Evolutionary conservation across 92 coral and sea anemone genomes (phyloP), one percentile per base, ranked within the genome.

Genomic region (Palythoa heliodiscus): DNA sequence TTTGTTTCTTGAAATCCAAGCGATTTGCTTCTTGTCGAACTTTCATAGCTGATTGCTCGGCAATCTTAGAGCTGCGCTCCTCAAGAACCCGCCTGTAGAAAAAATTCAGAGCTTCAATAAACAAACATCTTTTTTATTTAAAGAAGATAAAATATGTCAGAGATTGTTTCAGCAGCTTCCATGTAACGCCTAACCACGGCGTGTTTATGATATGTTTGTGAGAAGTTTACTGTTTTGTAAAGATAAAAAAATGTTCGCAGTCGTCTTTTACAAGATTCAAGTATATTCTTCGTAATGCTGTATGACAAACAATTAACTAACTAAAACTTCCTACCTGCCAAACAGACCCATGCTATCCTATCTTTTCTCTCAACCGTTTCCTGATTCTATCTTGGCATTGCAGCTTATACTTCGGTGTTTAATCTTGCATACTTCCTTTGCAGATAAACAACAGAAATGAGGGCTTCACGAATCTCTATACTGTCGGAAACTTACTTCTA

Each of bases 51-150:
- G 89, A 87, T 47, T 88, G 88, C 71, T 91, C 97, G 15, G 87
- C 88, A 23, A 91, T 74, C 48, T 92, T 90, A 19, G 89, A 90
- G 58, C 89, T 84, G 38, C 99, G 96, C 73, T 90, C 87, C 5
- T 89, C 89, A 17, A 87, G 87, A 70, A 87, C 90, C 52, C 89
- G 86, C 73, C 98, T 96, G 89, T 14, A 52, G 57, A 11, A 14
- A 50, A 76, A 76, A 25, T 5, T 6, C 14, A 16, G 29, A 76
- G 40, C 80, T 20, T 75, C 22, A 29, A 11, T 57, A 0, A 16
- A 61, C 17, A 75, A 16, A 14, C 50, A 43, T 43, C 48, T 5
- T 0, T 43, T 43, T 43, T 43, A 5, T 8, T 43, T 43, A 43
- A 43, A 43, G 50, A 29, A 29, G 1, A 29, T 1, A 29, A 29